Conservation (phyloP, 2,113 vertebrate genomes). For the Diadophis punctatus region DNA sequence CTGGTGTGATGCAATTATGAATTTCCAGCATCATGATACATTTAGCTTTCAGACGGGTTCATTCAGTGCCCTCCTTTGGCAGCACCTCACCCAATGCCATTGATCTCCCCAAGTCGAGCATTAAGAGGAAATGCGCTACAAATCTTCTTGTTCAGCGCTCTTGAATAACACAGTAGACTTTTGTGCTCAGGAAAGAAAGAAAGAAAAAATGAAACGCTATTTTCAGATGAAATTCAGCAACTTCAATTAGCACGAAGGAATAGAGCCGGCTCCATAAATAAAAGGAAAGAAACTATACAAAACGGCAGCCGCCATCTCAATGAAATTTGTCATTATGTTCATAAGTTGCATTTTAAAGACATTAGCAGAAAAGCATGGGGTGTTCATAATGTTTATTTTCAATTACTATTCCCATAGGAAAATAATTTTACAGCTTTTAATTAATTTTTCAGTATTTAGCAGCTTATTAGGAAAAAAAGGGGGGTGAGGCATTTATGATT, state of each 20-base stretch:
- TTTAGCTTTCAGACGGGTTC: background rate
- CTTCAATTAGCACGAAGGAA: background rate
- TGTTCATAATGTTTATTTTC: background rate
- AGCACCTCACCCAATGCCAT: background rate
- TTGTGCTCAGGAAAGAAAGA: background rate
- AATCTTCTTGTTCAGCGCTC: background rate
- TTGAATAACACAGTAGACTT: conserved; percentile 6
- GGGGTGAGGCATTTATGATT: background rate
- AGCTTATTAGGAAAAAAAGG: background rate
- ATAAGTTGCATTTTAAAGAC: conserved; percentile 20
- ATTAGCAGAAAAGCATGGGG: background rate
- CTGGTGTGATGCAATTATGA: background rate
- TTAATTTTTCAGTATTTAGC: fast-evolving
- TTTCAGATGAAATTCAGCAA: conserved; percentile 12
- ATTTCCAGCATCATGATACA: background rate
- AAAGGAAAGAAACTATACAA: background rate
- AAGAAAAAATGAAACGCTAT: background rate
- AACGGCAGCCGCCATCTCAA: background rate
- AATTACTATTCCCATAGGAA: conserved; percentile 14
- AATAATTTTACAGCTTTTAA: conserved; percentile 8
- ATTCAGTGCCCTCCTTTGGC: background rate
- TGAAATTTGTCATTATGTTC: background rate
- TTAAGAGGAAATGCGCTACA: background rate
- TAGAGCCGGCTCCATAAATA: background rate
- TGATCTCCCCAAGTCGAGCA: background rate